phyloP scores from a whole-genome alignment of 2,888 invertebrate species.

The Pegoplata infirma region DNA sequence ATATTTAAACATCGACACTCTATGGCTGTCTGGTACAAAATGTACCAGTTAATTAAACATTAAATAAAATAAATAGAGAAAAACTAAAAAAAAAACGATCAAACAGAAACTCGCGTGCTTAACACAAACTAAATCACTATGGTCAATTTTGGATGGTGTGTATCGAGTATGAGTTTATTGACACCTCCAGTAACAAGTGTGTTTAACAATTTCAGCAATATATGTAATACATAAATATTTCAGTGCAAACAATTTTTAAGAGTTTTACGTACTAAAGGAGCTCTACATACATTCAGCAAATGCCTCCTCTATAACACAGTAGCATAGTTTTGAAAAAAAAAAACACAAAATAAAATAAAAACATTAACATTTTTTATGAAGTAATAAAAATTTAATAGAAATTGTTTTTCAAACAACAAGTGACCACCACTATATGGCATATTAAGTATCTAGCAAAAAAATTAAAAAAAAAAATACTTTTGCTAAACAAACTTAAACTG shows the following conservation, averaged over 20 bases:
- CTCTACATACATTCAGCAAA: background rate
- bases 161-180: constrained; percentile 52
- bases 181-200: constrained; percentile 54
- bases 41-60: constrained; percentile 43
- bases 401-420: constrained; percentile 33
- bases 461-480: no score
- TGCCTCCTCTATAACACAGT: constrained; percentile 21
- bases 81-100: background rate
- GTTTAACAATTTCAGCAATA: constrained; percentile 49
- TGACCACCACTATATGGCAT: constrained; percentile 23
- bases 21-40: background rate
- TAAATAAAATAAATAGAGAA: constrained; percentile 22
- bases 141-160: constrained; percentile 20
- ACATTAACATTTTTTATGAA: constrained; percentile 59
- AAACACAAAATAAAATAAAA: no score
- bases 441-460: constrained; percentile 35
- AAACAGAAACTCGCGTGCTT: constrained; percentile 56
- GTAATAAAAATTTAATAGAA: constrained; percentile 57
- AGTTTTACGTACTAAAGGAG: constrained; percentile 35
- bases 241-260: no score
- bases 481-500: constrained; percentile 43
- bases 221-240: constrained; percentile 54
- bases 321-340: constrained; percentile 31
- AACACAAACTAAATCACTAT: constrained; percentile 47
- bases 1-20: background rate